Evolutionary conservation across 2,797 vertebrate genomes (phyloP).

Genomic region (Merluccius polli): DNA sequence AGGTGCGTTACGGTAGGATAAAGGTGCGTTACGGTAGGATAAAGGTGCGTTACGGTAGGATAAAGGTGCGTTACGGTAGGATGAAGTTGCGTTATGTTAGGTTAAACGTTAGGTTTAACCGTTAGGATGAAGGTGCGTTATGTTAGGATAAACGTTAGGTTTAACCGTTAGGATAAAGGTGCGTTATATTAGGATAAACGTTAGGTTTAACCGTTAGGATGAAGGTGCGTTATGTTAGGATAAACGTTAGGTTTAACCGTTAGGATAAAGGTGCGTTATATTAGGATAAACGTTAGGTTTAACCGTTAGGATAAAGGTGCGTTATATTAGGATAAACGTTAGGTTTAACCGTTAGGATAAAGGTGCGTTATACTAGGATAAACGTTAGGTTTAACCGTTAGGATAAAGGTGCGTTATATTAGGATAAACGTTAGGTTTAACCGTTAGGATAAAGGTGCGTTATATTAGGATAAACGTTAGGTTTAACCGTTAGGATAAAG

Average conservation of each 20-base stretch:
- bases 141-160: neutral
- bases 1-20: neutral
- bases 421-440: neutral
- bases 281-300: neutral
- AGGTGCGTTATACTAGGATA: neutral
- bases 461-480: conserved; percentile 89
- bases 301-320: neutral
- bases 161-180: too few species aligned
- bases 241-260: neutral
- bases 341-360: too few species aligned
- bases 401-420: neutral
- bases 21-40: neutral
- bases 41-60: neutral
- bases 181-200: too few species aligned
- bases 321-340: neutral
- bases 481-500: neutral
- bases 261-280: neutral
- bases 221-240: neutral
- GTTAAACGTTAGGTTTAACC: neutral
- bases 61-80: neutral
- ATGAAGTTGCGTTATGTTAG: neutral
- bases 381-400: neutral
- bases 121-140: neutral
- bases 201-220: neutral
- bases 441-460: too few species aligned